Percentiles rank a stretch among this genome's conserved stretches.
Conservation (phyloP, 23 tunicate species). For the Trididemnum nubilum region DNA sequence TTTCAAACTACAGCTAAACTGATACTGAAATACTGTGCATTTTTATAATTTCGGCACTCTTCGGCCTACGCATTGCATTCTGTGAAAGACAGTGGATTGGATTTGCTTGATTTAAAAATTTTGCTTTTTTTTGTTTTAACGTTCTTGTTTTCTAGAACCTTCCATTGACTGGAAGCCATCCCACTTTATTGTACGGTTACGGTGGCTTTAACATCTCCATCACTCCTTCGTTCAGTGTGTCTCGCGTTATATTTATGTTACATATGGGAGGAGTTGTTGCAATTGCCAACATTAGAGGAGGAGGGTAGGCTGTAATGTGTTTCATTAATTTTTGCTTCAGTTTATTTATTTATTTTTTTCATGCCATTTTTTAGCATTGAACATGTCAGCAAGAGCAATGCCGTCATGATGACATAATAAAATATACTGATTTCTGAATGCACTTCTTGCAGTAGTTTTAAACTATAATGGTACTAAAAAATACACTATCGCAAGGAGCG, state of each 20-base stretch:
- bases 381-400: not conserved
- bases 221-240: conserved; percentile 93
- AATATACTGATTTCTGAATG: no score
- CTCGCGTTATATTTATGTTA: conserved; percentile 78
- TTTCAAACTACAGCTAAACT: no score
- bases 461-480: no score
- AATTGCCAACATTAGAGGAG: conserved; percentile 98
- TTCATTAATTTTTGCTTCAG: not conserved
- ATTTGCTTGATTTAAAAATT: no score
- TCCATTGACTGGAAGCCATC: conserved; percentile 65
- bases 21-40: no score
- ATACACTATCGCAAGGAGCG: no score
- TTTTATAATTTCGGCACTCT: no score
- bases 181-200: conserved; percentile 91
- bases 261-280: conserved; percentile 85
- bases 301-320: conserved; percentile 70
- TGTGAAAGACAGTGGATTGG: no score
- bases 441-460: no score
- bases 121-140: no score
- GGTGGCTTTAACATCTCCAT: conserved; percentile 97
- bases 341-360: not conserved
- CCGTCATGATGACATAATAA: no score
- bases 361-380: not conserved
- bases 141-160: conserved; percentile 55
- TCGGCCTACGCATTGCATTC: no score